Evolutionary conservation across 2,113 vertebrate genomes (phyloP), one percentile per base, ranked within the genome.

Genomic region (Poeciliopsis retropinna): DNA sequence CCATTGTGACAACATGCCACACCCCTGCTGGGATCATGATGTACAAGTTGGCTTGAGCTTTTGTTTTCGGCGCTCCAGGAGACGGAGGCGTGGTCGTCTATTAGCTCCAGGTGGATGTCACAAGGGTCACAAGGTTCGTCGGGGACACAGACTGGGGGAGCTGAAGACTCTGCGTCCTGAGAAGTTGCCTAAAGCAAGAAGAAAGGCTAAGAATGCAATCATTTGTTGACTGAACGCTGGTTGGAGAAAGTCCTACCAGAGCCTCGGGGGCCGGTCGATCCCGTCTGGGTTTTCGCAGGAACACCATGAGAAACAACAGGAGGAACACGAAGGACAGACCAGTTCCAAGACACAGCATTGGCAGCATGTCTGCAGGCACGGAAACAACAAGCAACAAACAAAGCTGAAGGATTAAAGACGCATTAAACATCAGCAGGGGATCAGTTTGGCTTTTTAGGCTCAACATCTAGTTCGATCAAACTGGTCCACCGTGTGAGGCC

Each of bases 71-170:
- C 13, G 10, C 28, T 65, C 0, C 22, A 86, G 2, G 79, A 13
- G 0, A 65, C 22, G 44, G 91, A 89, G 28, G 81, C 19, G 41
- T 60, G 67, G 4, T 90, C 87, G 0, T 91, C 73, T 0, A 27
- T 2, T 4, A 80, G 37, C 25, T 93, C 91, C 60, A 92, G 31
- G 30, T 89, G 81, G 66, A 86, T 66, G 61, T 89, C 81, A 32
- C 70, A 60, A 2, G 25, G 84, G 64, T 92, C 85, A 5, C 34
- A 37, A 10, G 27, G 84, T 63, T 92, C 85, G 4, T 84, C 63
- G 1, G 73, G 67, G 39, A 54, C 80, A 69, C 4, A 29, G 72
- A 80, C 25, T 6, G 61, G 31, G 11, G 83, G 73, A 29, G 54
- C 75, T 60, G 74, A 22, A 75, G 79, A 69, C 30, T 81, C 72